Percentiles rank a stretch among this genome's conserved stretches.
phyloP scores from a whole-genome alignment of 2,888 invertebrate genomes.

The Perithous albicinctus region DNA sequence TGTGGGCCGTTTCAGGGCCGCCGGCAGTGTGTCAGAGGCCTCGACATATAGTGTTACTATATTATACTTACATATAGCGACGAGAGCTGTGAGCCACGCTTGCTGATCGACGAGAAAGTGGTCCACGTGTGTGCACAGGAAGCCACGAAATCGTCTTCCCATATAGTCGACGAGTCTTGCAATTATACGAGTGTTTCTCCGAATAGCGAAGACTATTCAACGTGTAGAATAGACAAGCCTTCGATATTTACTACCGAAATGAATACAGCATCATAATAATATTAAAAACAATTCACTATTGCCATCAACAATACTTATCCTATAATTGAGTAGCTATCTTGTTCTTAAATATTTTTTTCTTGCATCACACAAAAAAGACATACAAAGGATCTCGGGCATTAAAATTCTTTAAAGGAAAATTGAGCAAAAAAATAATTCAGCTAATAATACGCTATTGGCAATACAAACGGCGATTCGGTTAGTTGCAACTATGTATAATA shows the following conservation, averaged over 20 bases:
- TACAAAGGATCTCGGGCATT: neutral
- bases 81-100: constrained; percentile 28
- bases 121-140: constrained; percentile 70
- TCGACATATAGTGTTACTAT: neutral
- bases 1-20: constrained; percentile 79
- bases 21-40: constrained; percentile 80
- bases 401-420: constrained; percentile 27
- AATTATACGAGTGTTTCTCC: neutral
- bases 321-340: neutral
- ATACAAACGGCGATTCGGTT: constrained; percentile 41
- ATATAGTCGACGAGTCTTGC: constrained; percentile 9
- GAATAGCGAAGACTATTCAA: neutral
- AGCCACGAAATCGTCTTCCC: constrained; percentile 42
- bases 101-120: constrained; percentile 76
- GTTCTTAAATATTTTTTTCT: constrained; percentile 43
- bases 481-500: neutral
- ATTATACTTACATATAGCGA: constrained; percentile 34
- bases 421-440: constrained; percentile 34
- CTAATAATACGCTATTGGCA: constrained; percentile 17
- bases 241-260: neutral
- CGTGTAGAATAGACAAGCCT: neutral
- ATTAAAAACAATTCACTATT: too few relatives aligned
- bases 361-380: constrained; percentile 30
- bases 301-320: neutral
- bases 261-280: neutral